These are phyloP conservation scores for Ceyx melanurus DNA, from an alignment of 2,113 vertebrate species.

Conservation along the genomic window DNA sequence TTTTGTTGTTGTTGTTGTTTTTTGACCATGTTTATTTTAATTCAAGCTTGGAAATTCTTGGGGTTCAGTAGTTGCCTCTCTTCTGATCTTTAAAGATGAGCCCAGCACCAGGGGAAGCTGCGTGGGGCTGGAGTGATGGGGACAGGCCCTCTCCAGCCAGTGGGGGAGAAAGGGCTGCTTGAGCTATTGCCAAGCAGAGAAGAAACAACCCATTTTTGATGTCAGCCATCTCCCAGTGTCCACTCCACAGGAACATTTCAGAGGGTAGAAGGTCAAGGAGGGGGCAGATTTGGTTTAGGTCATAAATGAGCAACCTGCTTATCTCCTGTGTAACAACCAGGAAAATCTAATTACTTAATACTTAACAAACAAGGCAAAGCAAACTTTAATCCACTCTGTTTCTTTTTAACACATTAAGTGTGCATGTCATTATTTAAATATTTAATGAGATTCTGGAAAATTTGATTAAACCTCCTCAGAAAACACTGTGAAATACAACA, in stretches of 20 bases:
- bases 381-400: constrained; percentile 25
- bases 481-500: neutral
- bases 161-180: neutral
- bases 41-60: neutral
- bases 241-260: neutral
- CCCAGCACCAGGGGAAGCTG: too few relatives aligned
- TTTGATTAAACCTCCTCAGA: constrained; percentile 7
- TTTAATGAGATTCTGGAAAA: constrained; percentile 15
- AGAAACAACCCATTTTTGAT: neutral
- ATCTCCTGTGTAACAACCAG: neutral
- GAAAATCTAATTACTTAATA: constrained; percentile 14
- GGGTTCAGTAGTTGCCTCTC: neutral
- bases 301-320: neutral
- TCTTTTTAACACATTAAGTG: constrained; percentile 14
- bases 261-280: neutral
- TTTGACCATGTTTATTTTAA: neutral
- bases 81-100: neutral
- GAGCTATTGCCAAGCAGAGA: neutral
- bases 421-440: constrained; percentile 29
- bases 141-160: neutral
- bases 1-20: neutral
- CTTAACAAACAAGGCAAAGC: neutral
- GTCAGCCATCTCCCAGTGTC: neutral
- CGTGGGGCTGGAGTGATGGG: neutral
- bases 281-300: neutral